Conservation (phyloP, 1,140 invertebrate genomes). For the Coenobita brevimanus region DNA sequence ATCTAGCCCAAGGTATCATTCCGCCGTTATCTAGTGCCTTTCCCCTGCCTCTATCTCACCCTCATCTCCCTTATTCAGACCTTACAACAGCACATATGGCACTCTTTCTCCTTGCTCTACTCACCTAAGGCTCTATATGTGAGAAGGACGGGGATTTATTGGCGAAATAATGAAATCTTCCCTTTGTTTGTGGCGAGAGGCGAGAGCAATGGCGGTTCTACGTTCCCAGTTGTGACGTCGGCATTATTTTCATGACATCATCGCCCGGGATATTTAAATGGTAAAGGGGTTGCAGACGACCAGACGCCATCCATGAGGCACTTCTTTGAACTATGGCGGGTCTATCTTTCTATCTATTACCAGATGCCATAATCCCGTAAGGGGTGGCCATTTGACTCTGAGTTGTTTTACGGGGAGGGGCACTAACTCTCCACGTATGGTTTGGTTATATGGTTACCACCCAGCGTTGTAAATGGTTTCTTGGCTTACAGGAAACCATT, state of each 20-base stretch:
- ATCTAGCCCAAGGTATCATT: conserved; percentile 48
- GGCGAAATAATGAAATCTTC: conserved; percentile 1
- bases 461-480: too few species aligned
- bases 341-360: too few species aligned
- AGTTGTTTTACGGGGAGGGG: too few species aligned
- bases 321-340: too few species aligned
- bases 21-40: conserved; percentile 58
- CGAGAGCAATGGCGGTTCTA: conserved; percentile 49
- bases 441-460: too few species aligned
- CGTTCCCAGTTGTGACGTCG: conserved; percentile 38
- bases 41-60: neutral
- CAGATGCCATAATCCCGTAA: too few species aligned
- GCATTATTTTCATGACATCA: neutral
- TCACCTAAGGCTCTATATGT: conserved; percentile 5
- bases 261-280: neutral
- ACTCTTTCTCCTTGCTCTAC: conserved; percentile 25
- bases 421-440: too few species aligned
- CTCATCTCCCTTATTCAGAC: neutral
- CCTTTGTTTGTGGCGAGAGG: conserved; percentile 44
- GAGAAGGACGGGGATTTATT: neutral
- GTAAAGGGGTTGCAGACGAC: too few species aligned
- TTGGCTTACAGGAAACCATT: too few species aligned
- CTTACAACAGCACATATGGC: neutral
- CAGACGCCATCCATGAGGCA: too few species aligned
- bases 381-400: too few species aligned